Evolutionary conservation across 2,888 invertebrate genomes (phyloP).

Genomic region (Sphaerophoria rueppellii): DNA sequence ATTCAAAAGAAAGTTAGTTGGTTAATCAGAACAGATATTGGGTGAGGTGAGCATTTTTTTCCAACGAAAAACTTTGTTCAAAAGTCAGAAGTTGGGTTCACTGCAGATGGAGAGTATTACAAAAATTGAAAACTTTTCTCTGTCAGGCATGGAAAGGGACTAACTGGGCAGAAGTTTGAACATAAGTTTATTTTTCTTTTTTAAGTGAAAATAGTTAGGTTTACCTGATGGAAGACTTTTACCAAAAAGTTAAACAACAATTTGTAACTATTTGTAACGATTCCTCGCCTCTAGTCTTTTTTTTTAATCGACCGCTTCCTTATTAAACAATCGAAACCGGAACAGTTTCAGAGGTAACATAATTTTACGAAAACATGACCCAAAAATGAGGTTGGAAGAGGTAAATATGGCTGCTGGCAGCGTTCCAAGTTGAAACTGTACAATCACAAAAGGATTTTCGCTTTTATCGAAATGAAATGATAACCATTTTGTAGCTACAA

Average conservation of each 20-base stretch:
- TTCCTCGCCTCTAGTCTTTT: too few species aligned
- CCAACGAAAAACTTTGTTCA: conserved; percentile 6
- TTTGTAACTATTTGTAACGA: too few species aligned
- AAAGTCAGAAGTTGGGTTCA: conserved; percentile 4
- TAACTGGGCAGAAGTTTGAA: conserved; percentile 11
- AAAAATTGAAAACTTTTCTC: conserved; percentile 1
- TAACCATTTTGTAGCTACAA: neutral
- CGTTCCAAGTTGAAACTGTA: conserved; percentile 7
- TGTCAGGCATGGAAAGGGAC: neutral
- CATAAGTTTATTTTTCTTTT: neutral
- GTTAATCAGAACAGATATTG: conserved; percentile 35
- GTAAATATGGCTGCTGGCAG: conserved; percentile 16
- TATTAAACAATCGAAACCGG: too few species aligned
- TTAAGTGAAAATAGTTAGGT: neutral
- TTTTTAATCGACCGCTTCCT: too few species aligned
- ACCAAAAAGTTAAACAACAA: neutral
- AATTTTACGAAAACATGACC: neutral
- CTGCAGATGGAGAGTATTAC: conserved; percentile 22
- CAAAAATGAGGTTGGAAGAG: neutral
- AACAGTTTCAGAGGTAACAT: too few species aligned
- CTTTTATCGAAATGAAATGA: conserved; percentile 1
- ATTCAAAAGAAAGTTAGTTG: conserved; percentile 35
- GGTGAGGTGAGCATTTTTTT: neutral
- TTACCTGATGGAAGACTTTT: neutral
- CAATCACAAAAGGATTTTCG: conserved; percentile 16